Evolutionary conservation across 2,113 vertebrate genomes (phyloP), one percentile per base, ranked within the genome.

Genomic region (Plecotus auritus): DNA sequence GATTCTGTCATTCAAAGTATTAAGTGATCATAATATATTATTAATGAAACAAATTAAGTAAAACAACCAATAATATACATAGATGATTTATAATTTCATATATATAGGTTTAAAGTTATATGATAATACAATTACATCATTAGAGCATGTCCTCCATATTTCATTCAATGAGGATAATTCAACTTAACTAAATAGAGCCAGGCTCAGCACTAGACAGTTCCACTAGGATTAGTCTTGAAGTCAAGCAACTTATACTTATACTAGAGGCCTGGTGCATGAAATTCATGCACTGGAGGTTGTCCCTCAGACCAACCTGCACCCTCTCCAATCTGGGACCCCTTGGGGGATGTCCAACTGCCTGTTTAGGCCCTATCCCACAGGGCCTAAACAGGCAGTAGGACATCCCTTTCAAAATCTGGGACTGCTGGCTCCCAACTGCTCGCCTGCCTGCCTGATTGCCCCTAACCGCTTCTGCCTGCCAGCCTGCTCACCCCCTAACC

Each of bases 11-110:
- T 56, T 51, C 76, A 86, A 85, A 90, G 10, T 22, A 2, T 61
- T 61, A 80, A 56, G 10, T 40, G 17, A n/a, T 51, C n/a, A 56
- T 42, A 73, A 91, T 54, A 89, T 73, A 2, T 42, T 85, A 73
- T 61, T 78, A 84, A 72, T 74, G 56, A 26, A 86, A 93, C 76
- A 84, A 45, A 83, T 51, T 77, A 82, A 90, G 4, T 16, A 80
- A 85, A 84, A 73, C 54, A 49, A 54, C 59, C 32, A 76, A 30
- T 14, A 81, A 88, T 84, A 51, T 12, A 94, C 93, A 93, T 85
- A 85, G 84, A 61, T 94, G 66, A 85, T 69, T n/a, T 37, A 85
- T 13, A 85, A 93, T 83, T 89, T 81, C 22, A 42, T 40, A 82
- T 8, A 47, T 59, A n/a, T 69, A 88, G 22, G 18, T 70, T 90